Percentiles rank a stretch among this genome's conserved stretches.
phyloP scores from a whole-genome alignment of 2,888 invertebrate genomes.

The Tortrix viridana region DNA sequence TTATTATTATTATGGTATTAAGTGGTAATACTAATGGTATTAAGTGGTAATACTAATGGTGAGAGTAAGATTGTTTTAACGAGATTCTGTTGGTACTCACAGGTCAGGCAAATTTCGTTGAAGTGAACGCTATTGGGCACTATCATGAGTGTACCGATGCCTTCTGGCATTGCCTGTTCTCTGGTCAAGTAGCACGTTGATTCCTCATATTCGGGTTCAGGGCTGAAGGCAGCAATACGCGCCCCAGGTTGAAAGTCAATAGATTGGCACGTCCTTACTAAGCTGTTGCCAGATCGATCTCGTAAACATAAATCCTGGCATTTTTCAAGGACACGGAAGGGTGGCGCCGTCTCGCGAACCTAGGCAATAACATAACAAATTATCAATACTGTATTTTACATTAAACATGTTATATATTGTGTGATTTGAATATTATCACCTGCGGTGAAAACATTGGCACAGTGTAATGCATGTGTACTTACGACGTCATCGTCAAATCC shows the following conservation, averaged over 20 bases:
- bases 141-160: conserved; percentile 94
- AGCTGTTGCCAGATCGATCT: conserved; percentile 92
- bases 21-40: neutral
- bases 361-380: conserved; percentile 50
- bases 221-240: conserved; percentile 91
- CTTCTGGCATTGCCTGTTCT: conserved; percentile 94
- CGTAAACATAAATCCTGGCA: conserved; percentile 94
- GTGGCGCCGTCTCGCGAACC: conserved; percentile 92
- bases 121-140: conserved; percentile 96
- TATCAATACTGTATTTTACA: conserved; percentile 1
- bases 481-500: conserved; percentile 96
- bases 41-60: neutral
- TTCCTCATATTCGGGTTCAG: conserved; percentile 93
- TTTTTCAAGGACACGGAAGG: conserved; percentile 94
- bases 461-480: conserved; percentile 53
- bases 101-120: conserved; percentile 94
- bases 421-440: conserved; percentile 10
- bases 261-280: conserved; percentile 93
- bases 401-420: neutral
- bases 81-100: conserved; percentile 84
- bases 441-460: no score
- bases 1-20: neutral
- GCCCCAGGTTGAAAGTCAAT: conserved; percentile 96
- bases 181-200: conserved; percentile 93
- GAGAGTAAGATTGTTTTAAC: neutral